Evolutionary conservation across 2,113 vertebrate species (phyloP).

Genomic region (Naja naja): DNA sequence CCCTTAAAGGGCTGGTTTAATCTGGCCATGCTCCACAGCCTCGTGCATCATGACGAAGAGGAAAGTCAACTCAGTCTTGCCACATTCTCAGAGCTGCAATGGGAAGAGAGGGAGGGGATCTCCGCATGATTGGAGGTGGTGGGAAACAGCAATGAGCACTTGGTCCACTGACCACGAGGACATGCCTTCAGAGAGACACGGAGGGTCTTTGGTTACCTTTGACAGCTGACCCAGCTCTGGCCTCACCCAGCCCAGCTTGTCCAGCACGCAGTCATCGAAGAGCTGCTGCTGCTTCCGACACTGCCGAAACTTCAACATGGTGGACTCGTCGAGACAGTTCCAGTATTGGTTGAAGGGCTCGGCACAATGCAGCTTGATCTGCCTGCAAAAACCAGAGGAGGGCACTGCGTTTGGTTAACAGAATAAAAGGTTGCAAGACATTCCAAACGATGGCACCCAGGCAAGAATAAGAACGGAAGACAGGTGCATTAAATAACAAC

Average conservation of each 20-base stretch:
- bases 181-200: too few species aligned
- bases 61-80: too few species aligned
- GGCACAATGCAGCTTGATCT: slow-evolving; percentile 86
- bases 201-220: slow-evolving; percentile 76
- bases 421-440: neutral
- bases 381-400: slow-evolving; percentile 68
- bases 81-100: neutral
- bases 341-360: slow-evolving; percentile 95
- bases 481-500: neutral
- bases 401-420: neutral
- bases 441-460: neutral
- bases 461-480: neutral
- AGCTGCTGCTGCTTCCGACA: slow-evolving; percentile 85
- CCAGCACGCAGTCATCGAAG: slow-evolving; percentile 93
- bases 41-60: neutral
- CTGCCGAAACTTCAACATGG: slow-evolving; percentile 73
- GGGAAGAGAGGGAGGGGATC: neutral
- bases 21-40: too few species aligned
- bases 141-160: neutral
- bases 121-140: neutral
- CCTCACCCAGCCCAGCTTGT: slow-evolving; percentile 93
- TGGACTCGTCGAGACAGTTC: slow-evolving; percentile 88
- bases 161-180: neutral
- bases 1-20: neutral
- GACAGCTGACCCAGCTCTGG: slow-evolving; percentile 90